A percentile compares a stretch with the other conserved stretches of the same genome.
Evolutionary conservation across 2,888 invertebrate species (phyloP).

Genomic region (Gnatocerus cornutus): DNA sequence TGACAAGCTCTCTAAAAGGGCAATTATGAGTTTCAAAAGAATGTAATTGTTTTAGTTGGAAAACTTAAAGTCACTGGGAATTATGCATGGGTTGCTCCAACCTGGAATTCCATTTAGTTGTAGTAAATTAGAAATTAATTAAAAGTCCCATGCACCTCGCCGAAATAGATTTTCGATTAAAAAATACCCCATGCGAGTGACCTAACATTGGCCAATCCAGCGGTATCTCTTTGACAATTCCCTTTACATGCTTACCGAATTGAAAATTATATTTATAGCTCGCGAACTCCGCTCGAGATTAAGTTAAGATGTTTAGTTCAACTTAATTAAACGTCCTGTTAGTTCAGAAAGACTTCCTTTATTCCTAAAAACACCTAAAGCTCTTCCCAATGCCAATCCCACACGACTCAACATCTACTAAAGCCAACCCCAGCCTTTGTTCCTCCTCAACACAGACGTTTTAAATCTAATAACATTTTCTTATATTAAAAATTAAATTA

Average conservation of each 20-base stretch:
- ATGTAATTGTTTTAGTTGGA: slow-evolving; percentile 11
- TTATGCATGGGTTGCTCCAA: not conserved
- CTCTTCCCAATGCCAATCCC: slow-evolving; percentile 28
- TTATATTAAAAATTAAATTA: not conserved
- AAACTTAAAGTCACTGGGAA: slow-evolving; percentile 4
- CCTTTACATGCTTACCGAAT: not conserved
- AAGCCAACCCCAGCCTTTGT: slow-evolving; percentile 24
- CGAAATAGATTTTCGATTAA: not conserved
- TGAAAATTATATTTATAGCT: slow-evolving; percentile 23
- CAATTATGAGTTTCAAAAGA: slow-evolving; percentile 10
- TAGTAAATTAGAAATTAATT: too few relatives aligned
- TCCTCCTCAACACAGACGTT: slow-evolving; percentile 11
- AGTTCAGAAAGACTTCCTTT: slow-evolving; percentile 38
- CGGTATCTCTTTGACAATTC: not conserved
- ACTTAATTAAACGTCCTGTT: slow-evolving; percentile 38
- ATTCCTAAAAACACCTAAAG: slow-evolving; percentile 39
- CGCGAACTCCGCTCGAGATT: slow-evolving; percentile 13
- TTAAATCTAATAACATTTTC: slow-evolving; percentile 8
- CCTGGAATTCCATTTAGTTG: too few relatives aligned
- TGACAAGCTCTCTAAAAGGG: not conserved
- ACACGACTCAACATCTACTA: slow-evolving; percentile 17
- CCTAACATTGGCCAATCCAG: not conserved
- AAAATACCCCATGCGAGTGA: not conserved
- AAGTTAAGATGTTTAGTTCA: slow-evolving; percentile 22
- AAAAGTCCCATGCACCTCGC: not conserved